Evolutionary conservation across 53 echinoderm and acorn worm species (phyloP), one percentile per base, ranked within the genome.

Genomic region (Actinopyga echinites): DNA sequence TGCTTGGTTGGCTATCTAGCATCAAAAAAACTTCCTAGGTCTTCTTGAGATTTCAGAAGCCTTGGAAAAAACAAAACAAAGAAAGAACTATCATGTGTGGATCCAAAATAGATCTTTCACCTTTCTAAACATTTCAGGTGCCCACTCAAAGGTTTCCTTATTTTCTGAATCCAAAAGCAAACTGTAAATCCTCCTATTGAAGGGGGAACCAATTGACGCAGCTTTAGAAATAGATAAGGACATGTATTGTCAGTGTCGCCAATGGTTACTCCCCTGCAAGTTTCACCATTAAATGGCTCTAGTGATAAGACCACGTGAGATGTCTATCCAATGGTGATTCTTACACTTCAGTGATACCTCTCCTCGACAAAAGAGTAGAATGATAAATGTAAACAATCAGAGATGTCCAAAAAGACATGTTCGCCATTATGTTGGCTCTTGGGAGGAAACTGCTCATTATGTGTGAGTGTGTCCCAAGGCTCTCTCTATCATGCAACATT

Each of bases 81-180:
- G 68, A 68, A 68, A 68, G 38, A 30, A 37, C 68, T 68, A 68
- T 68, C 68, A 68, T 68, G 21, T 68, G 68, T 20, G 35, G 34
- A 68, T 68, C 68, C 68, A 68, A 68, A 68, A 68, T 68, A 68
- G 68, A 68, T 31, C 40, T 36, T 68, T 68, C 68, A 35, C 68
- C 17, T 35, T 36, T 68, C 68, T 68, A 68, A 68, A 68, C 68
- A 68, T 36, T 38, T 68, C 68, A 30, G 15, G 49, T 49, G 22
- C 31, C 68, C 38, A 38, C 17, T 68, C 22, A 68, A 68, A 68
- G 68, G 68, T 68, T 68, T 68, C 68, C 68, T 40, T 30, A 68
- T 68, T 68, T 68, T 38, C 32, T 40, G 31, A 68, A 33, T 68
- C 34, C 22, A 5, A 29, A 33, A 34, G 68, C 38, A 68, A 34